Conservation (phyloP, 2,797 vertebrate species). For the Arremon aurantiirostris region DNA sequence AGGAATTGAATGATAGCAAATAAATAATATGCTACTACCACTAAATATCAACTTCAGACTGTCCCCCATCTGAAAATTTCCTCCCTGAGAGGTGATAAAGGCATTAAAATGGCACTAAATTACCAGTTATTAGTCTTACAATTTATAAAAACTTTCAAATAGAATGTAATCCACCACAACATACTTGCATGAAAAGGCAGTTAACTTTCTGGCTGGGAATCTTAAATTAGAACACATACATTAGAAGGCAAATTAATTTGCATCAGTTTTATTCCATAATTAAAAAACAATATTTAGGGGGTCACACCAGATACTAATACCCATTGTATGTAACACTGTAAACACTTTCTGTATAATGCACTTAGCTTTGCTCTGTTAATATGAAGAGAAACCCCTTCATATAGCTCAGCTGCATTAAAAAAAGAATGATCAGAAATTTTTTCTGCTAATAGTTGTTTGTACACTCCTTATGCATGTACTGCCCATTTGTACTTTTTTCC, state of each 20-base stretch:
- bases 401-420: neutral
- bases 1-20: neutral
- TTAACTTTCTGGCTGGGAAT: neutral
- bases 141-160: neutral
- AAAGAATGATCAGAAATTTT: neutral
- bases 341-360: neutral
- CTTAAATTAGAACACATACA: neutral
- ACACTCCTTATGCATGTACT: neutral
- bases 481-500: neutral
- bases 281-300: neutral
- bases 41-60: neutral
- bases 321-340: neutral
- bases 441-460: neutral
- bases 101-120: neutral
- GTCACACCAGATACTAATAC: neutral
- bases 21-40: neutral
- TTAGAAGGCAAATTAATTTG: neutral
- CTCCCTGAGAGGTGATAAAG: neutral
- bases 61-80: neutral
- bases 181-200: neutral
- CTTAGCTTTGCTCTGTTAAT: neutral
- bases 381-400: neutral
- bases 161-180: neutral
- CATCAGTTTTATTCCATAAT: neutral
- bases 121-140: neutral